These are phyloP conservation scores for Lordiphosa mommai DNA, from an alignment of 1,140 invertebrate species.

Conservation along the genomic window DNA sequence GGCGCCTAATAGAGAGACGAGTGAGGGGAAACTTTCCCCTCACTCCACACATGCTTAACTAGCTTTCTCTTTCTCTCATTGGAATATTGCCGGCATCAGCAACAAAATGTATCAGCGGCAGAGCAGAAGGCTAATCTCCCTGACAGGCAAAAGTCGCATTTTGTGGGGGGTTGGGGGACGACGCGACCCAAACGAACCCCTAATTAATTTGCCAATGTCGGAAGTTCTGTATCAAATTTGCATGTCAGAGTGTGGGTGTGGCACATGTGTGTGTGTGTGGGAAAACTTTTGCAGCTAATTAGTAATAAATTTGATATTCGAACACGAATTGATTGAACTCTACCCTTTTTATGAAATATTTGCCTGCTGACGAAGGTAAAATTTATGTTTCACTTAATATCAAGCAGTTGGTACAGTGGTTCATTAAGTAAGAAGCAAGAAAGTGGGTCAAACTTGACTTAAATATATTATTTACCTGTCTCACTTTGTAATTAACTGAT, in stretches of 20 bases:
- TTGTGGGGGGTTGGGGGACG: constrained; percentile 17
- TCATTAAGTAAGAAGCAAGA: no score
- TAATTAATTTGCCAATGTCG: constrained; percentile 65
- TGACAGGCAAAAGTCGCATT: constrained; percentile 47
- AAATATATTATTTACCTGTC: no score
- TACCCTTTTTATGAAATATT: constrained; percentile 43
- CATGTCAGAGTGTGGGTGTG: constrained; percentile 32
- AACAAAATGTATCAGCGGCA: constrained; percentile 40
- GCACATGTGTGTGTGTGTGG: constrained; percentile 1
- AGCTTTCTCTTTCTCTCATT: neutral
- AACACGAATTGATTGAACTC: constrained; percentile 48
- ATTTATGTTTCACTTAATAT: constrained; percentile 14
- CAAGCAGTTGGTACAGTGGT: constrained; percentile 11
- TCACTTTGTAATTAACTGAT: no score
- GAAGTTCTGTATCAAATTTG: constrained; percentile 64
- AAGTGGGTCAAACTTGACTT: no score
- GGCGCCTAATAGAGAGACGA: constrained; percentile 45
- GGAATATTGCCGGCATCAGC: constrained; percentile 32
- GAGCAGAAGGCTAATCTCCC: constrained; percentile 52
- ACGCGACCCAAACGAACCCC: constrained; percentile 52
- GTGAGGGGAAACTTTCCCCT: neutral
- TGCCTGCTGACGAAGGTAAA: constrained; percentile 10
- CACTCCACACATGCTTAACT: constrained; percentile 39
- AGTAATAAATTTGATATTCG: constrained; percentile 64
- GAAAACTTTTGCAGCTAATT: constrained; percentile 48